Evolutionary conservation across 2,113 vertebrate species (phyloP), one percentile per base, ranked within the genome.

Genomic region (Leucopsar rothschildi): DNA sequence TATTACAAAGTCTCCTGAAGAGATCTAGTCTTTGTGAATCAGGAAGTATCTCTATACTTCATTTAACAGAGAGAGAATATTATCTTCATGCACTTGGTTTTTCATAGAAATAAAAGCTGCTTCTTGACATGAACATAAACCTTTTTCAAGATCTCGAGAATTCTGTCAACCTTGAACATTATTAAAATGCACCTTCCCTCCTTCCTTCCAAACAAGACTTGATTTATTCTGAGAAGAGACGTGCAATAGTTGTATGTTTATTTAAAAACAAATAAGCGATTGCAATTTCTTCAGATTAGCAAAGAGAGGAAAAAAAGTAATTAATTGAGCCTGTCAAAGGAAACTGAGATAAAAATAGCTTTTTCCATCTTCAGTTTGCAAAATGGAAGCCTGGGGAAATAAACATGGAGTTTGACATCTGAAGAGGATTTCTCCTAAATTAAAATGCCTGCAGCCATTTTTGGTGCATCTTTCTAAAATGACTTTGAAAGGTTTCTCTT

Each of bases 361-460:
- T 72, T 82, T 88, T 76, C 82, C 71, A 79, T 78, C 93, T 90
- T 92, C 64, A 40, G 27, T 83, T 95, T 86, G 42, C 53, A 92
- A 83, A 77, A 81, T 60, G 47, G 79, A 83, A 83, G 79, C 76
- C 61, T 90, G 64, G 79, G 93, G 82, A 92, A 92, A 92, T 76
- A 90, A 86, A 64, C 25, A 40, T 37, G 12, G 44, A 86, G 52
- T 86, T 85, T 88, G 85, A 85, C 85, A 93, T 42, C 18, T 59
- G 52, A 94, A 88, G 93, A 92, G 29, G 69, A 60, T 88, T 92
- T 92, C 49, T 90, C 37, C 23, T 23, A 94, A 93, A 93, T 92
- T 93, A 92, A 96, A 96, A 91, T 52, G 79, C 93, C 85, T 60
- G 82, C 49, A 92, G 86, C 60, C 60, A 37, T 63, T 87, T 84